phyloP scores from a whole-genome alignment of 2,888 invertebrate species.

The Itoplectis maculator region DNA sequence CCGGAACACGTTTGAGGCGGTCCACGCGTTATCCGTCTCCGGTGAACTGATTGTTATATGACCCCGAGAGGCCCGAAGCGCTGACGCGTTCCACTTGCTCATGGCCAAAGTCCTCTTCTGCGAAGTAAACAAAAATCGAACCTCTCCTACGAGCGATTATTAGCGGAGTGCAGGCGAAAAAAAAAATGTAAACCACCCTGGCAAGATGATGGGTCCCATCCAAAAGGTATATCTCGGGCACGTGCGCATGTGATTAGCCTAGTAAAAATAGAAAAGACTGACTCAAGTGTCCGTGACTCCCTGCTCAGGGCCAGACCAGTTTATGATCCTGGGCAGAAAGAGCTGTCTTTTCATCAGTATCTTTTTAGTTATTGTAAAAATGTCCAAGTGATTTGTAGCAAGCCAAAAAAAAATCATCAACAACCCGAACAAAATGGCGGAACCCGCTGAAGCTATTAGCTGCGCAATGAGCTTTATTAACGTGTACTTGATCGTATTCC shows the following conservation, averaged over 20 bases:
- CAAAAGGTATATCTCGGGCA: too few relatives aligned
- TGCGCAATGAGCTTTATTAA: too few relatives aligned
- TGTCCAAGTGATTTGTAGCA: background rate
- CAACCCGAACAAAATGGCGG: background rate
- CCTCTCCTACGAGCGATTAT: slow-evolving; percentile 12
- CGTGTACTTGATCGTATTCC: background rate
- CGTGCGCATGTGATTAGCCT: too few relatives aligned
- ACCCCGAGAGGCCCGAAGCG: background rate
- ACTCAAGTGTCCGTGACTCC: too few relatives aligned
- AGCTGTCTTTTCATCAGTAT: background rate
- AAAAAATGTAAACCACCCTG: background rate
- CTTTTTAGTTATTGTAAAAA: too few relatives aligned
- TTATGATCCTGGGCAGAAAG: background rate
- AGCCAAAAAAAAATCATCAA: background rate
- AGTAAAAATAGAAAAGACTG: background rate
- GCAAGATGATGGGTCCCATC: slow-evolving; percentile 44
- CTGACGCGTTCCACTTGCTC: background rate
- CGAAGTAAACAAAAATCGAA: slow-evolving; percentile 28
- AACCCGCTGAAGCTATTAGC: too few relatives aligned
- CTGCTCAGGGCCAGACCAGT: too few relatives aligned
- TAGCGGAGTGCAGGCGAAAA: background rate
- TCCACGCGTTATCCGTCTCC: slow-evolving; percentile 52
- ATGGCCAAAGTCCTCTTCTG: background rate
- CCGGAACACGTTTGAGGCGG: slow-evolving; percentile 63
- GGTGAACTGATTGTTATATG: background rate